These are phyloP conservation scores for Gryllus longicercus DNA, from an alignment of 2,888 invertebrate species.

Conservation along the genomic window DNA sequence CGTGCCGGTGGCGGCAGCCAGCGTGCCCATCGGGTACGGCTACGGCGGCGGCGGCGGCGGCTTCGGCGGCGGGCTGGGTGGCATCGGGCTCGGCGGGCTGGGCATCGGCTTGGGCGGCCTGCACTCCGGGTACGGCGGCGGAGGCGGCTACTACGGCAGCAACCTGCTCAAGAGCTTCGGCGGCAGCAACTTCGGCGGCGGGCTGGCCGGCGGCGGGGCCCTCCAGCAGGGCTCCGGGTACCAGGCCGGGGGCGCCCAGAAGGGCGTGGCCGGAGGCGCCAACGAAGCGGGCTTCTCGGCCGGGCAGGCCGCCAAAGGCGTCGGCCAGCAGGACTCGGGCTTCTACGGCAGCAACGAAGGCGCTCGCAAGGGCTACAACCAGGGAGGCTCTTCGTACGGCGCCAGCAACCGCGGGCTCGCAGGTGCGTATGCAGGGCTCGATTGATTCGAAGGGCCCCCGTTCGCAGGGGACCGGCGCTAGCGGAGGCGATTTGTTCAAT, in stretches of 20 bases:
- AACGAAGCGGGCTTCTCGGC: not conserved
- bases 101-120: not conserved
- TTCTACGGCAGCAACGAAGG: not conserved
- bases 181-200: constrained; percentile 17
- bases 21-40: not conserved
- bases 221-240: not conserved
- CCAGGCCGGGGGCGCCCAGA: not conserved
- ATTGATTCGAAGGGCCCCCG: no score
- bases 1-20: not conserved
- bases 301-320: not conserved
- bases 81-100: not conserved
- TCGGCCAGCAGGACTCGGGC: not conserved
- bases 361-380: not conserved
- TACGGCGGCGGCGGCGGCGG: not conserved
- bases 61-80: not conserved
- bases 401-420: not conserved
- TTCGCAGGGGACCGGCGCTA: no score
- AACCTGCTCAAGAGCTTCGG: constrained; percentile 18
- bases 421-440: not conserved
- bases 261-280: not conserved
- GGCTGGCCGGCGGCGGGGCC: constrained; percentile 18
- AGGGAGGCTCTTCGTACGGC: not conserved
- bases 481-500: no score
- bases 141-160: constrained; percentile 12
- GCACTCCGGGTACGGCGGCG: not conserved